Conservation (phyloP, 1,140 invertebrate genomes). For the Neocloeon triangulifer region DNA sequence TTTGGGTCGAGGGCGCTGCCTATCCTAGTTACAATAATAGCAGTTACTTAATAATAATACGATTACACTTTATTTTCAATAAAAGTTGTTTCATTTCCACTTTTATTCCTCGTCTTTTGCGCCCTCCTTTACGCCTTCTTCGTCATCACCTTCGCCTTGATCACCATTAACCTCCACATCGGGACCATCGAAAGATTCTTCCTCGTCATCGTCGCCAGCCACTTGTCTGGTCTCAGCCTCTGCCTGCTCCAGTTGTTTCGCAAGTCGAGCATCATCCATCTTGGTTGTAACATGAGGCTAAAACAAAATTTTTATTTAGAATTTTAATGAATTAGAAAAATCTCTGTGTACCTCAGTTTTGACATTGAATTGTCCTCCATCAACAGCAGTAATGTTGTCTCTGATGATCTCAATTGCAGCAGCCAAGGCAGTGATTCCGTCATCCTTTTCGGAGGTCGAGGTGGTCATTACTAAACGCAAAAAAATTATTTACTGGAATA, state of each 20-base stretch:
- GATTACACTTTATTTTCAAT: too few species aligned
- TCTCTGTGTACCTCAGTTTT: neutral
- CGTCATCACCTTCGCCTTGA: constrained; percentile 22
- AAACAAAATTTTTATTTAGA: constrained; percentile 13
- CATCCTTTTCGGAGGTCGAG: constrained; percentile 84
- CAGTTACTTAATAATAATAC: too few species aligned
- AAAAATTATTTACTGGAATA: too few species aligned
- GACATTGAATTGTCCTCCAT: constrained; percentile 31
- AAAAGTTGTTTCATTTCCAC: constrained; percentile 10
- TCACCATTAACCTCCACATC: constrained; percentile 18
- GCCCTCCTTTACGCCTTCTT: constrained; percentile 21
- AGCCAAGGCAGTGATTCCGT: constrained; percentile 73
- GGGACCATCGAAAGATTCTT: constrained; percentile 20
- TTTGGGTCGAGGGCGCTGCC: too few species aligned
- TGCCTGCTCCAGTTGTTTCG: constrained; percentile 76
- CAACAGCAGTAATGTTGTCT: constrained; percentile 54
- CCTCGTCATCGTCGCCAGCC: constrained; percentile 67
- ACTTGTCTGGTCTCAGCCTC: constrained; percentile 89
- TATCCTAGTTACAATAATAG: too few species aligned
- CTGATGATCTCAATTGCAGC: constrained; percentile 76
- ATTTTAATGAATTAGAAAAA: neutral
- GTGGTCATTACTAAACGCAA: constrained; percentile 98
- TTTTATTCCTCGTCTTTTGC: constrained; percentile 16
- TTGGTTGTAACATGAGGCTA: constrained; percentile 96
- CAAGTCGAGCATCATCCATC: constrained; percentile 86